Evolutionary conservation across 2,113 vertebrate genomes (phyloP).

Genomic region (Formicarius rufipectus): DNA sequence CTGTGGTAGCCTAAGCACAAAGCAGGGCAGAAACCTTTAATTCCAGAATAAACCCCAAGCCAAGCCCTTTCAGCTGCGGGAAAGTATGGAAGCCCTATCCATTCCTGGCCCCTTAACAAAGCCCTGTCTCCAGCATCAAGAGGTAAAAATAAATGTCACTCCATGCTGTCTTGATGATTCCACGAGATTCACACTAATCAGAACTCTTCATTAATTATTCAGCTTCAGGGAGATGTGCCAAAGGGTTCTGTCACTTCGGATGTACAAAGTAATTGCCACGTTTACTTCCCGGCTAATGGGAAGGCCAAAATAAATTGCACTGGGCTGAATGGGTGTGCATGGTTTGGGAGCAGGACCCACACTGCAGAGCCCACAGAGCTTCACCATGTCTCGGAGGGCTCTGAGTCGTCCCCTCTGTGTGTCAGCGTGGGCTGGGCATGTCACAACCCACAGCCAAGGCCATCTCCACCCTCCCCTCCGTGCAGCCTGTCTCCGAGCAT

Average conservation of each 20-base stretch:
- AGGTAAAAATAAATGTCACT: constrained; percentile 3
- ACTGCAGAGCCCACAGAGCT: not conserved
- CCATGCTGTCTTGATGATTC: not conserved
- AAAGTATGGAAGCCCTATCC: not conserved
- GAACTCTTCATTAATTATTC: constrained; percentile 35
- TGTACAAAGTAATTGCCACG: not conserved
- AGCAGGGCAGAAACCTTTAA: not conserved
- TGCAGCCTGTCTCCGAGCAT: not conserved
- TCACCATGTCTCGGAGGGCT: fast-evolving
- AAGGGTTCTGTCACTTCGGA: not conserved
- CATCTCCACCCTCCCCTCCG: not conserved
- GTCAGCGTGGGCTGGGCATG: not conserved
- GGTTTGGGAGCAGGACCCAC: not conserved
- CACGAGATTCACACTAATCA: not conserved
- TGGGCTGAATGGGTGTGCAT: not conserved
- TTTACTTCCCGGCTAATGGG: not conserved
- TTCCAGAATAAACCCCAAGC: not conserved
- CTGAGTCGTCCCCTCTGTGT: not conserved
- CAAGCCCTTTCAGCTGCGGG: not conserved
- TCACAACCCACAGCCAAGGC: fast-evolving
- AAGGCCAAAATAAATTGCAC: not conserved
- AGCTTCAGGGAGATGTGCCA: not conserved
- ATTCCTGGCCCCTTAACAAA: not conserved
- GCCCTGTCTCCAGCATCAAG: not conserved
- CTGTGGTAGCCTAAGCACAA: not conserved